These are phyloP conservation scores for Carabus problematicus DNA, from an alignment of 2,888 invertebrate genomes.

Conservation along the genomic window DNA sequence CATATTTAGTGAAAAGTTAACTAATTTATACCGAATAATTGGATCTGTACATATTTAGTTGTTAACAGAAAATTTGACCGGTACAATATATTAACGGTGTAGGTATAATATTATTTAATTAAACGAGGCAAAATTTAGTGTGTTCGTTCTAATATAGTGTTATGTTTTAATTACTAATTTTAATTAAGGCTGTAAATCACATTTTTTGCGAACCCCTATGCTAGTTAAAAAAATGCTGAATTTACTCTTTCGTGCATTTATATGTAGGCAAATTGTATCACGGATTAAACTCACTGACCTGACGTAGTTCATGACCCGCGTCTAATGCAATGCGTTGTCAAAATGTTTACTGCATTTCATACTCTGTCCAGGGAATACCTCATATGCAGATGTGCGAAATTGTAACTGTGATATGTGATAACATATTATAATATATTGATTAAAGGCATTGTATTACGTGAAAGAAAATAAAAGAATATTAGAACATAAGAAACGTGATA, in stretches of 20 bases:
- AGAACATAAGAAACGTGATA: conserved; percentile 26
- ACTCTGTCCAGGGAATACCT: neutral
- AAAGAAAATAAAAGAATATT: conserved; percentile 12
- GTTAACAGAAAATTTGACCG: no score
- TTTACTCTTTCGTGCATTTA: neutral
- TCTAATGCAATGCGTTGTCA: conserved; percentile 16
- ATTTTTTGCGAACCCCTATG: neutral
- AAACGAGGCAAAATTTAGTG: no score
- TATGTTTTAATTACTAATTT: no score
- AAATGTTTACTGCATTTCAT: conserved; percentile 2
- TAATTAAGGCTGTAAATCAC: no score
- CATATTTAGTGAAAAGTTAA: no score
- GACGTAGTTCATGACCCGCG: conserved; percentile 16
- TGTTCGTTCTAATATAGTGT: no score
- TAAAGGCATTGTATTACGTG: neutral
- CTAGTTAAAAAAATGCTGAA: neutral
- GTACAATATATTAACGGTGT: no score
- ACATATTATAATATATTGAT: neutral
- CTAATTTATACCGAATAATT: no score
- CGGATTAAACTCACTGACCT: conserved; percentile 27
- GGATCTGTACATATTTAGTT: no score
- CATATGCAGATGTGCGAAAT: neutral
- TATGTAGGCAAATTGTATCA: conserved; percentile 10
- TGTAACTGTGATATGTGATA: neutral
- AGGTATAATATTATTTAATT: no score